Conservation (phyloP, 2,888 invertebrate species). For the Agrenia bidenticulata region DNA sequence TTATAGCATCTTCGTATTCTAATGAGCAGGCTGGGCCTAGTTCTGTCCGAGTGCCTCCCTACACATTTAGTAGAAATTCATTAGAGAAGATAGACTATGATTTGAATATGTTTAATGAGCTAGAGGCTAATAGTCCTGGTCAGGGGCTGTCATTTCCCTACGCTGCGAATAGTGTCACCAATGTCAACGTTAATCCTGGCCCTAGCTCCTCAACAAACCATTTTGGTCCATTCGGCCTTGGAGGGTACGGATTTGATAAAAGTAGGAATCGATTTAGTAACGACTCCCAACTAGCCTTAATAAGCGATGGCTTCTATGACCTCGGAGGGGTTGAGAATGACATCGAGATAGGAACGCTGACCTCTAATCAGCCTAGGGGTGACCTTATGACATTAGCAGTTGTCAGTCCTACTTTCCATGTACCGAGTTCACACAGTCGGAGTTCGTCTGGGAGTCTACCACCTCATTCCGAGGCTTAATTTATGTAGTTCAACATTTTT, state of each 20-base stretch:
- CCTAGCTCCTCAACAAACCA: slow-evolving; percentile 16
- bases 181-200: no score
- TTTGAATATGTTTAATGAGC: slow-evolving; percentile 28
- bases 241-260: slow-evolving; percentile 30
- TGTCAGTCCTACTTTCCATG: no score
- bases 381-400: no score
- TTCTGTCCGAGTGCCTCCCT: not conserved
- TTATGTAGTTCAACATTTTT: no score
- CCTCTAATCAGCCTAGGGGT: no score
- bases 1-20: slow-evolving; percentile 3
- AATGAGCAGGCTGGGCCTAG: not conserved
- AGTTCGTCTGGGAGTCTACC: not conserved
- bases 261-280: slow-evolving; percentile 43
- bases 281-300: slow-evolving; percentile 45
- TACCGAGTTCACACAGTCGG: no score
- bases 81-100: slow-evolving; percentile 34
- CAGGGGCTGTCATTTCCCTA: not conserved
- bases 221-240: slow-evolving; percentile 9
- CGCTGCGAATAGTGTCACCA: no score
- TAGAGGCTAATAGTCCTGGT: slow-evolving; percentile 4
- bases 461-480: not conserved
- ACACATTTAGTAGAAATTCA: slow-evolving; percentile 28
- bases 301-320: slow-evolving; percentile 27
- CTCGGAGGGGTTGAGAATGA: not conserved
- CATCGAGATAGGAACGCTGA: not conserved